phyloP scores from a whole-genome alignment of 37 sponge, comb jelly and placozoan species.

The Cladorhizidae sp. region DNA sequence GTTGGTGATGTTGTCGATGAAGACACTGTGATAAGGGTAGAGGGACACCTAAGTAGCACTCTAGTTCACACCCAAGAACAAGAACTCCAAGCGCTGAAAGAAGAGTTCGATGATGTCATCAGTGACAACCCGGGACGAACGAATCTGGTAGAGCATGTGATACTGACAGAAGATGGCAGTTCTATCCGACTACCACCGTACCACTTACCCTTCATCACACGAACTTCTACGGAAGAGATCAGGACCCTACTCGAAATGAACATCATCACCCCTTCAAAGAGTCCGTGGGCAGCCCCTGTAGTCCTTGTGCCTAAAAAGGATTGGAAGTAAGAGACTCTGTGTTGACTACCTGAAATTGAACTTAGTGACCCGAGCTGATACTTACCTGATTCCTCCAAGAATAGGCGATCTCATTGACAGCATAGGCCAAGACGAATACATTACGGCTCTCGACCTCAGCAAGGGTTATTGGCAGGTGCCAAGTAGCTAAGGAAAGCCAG shows the following conservation, averaged over 20 bases:
- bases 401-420: too few species aligned
- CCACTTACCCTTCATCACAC: not conserved
- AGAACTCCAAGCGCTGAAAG: not conserved
- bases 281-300: too few species aligned
- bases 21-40: too few species aligned
- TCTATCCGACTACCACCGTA: slow-evolving; percentile 22
- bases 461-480: too few species aligned
- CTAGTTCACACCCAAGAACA: too few species aligned
- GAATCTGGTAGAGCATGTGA: not conserved
- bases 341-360: not conserved
- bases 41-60: too few species aligned
- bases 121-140: slow-evolving; percentile 5
- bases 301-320: not conserved
- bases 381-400: not conserved
- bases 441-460: not conserved
- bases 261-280: too few species aligned
- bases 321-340: not conserved
- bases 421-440: not conserved
- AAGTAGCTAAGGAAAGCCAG: not conserved
- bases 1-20: too few species aligned
- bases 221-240: not conserved
- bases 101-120: not conserved
- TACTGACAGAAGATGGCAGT: slow-evolving; percentile 10
- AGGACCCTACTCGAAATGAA: not conserved
- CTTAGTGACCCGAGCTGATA: not conserved